These are phyloP conservation scores for Arvicanthis niloticus DNA, from an alignment of 2,113 vertebrate species.

Conservation along the genomic window DNA sequence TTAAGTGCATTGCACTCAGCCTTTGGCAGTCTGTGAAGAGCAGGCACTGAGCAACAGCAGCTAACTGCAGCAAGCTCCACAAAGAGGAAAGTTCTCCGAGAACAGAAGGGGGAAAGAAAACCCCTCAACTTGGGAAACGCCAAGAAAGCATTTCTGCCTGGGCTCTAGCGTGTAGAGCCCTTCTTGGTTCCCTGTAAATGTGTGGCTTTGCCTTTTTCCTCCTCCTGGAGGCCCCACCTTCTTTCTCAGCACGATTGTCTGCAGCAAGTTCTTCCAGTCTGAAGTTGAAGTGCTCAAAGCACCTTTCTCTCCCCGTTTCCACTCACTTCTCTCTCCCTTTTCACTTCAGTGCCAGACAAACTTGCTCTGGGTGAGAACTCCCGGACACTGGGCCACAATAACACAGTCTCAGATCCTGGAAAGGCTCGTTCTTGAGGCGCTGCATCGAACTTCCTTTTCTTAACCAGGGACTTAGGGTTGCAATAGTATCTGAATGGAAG, in stretches of 20 bases:
- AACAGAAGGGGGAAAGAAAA: not conserved
- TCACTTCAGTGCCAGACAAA: constrained; percentile 15
- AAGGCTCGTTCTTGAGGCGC: not conserved
- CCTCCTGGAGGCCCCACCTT: constrained; percentile 31
- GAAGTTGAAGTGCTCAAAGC: not conserved
- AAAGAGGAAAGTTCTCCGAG: constrained; percentile 38
- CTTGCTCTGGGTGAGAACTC: constrained; percentile 21
- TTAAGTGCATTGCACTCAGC: constrained; percentile 70
- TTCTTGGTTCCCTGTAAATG: not conserved
- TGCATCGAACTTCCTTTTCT: not conserved
- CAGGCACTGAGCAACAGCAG: constrained; percentile 3
- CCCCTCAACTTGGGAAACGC: not conserved
- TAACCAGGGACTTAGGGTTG: not conserved
- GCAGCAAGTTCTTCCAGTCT: not conserved
- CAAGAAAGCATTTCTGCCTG: not conserved
- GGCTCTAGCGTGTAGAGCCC: not conserved
- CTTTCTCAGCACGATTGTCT: not conserved
- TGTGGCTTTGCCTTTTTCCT: not conserved
- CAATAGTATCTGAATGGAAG: constrained; percentile 27
- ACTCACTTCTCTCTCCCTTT: not conserved
- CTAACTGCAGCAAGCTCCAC: constrained; percentile 37
- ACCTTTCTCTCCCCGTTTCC: not conserved
- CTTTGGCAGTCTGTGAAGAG: constrained; percentile 62
- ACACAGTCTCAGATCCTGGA: not conserved
- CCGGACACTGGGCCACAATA: not conserved